Evolutionary conservation across 2,797 vertebrate genomes (phyloP), one percentile per base, ranked within the genome.

Genomic region (Microctenopoma stevenorrisi): DNA sequence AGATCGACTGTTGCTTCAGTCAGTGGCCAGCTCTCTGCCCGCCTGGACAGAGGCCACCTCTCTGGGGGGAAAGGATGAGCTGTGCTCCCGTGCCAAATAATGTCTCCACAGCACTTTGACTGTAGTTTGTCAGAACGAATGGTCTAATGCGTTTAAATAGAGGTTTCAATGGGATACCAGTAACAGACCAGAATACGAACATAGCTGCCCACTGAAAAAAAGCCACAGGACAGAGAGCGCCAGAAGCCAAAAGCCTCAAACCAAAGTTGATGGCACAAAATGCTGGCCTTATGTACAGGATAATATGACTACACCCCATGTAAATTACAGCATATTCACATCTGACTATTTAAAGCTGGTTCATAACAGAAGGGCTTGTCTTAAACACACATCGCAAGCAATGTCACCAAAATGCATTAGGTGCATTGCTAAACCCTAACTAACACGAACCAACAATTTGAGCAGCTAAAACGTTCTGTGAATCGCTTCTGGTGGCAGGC

Each of bases 231-330:
- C 47, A 65, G 28, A 37, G 7, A 57, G 56, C 30, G 68, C 70
- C 76, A 70, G 38, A 58, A 38, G 46, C 68, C 82, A 37, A 61
- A 88, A 72, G 44, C 81, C 77, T 70, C 68, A 85, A 76, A 78
- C 65, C 30, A 25, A 74, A 71, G 54, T 49, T 70, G 76, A 83
- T 64, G 82, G 79, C 28, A 71, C 54, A 49, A 26, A 78, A 83
- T 74, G 61, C 64, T 40, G 57, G 42, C n/a, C 67, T 60, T 53
- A 60, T 49, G 73, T 56, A 61, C 74, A 82, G 79, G 82, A 75
- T 61, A 69, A 63, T 64, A 66, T 64, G 70, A 76, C 50, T 76
- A 43, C 76, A 76, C 74, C 67, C 72, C 49, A 16, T 75, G 70
- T 71, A 79, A 83, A 82, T 78, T 69, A 68, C 74, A 78, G 66